Base-by-base conservation (phyloP, 2,888 invertebrate genomes). In the Zaprionus obscuricornis region DNA sequence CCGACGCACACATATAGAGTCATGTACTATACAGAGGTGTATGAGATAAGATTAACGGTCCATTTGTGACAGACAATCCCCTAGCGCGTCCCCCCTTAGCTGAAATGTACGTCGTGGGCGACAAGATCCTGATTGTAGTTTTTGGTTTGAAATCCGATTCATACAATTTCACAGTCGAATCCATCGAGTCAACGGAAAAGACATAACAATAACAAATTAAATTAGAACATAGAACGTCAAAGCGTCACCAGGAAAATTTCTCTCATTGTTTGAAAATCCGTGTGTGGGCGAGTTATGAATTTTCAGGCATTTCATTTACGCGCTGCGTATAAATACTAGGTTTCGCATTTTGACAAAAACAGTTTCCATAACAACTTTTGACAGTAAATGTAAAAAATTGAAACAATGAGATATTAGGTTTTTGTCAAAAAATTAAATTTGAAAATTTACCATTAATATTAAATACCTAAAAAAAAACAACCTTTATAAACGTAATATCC, bases 211-310 rank as follows among this genome's bases (percentile, higher is more conserved):
- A 52, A 10, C 49, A 81, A 79, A 83, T 78, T 65, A 76, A 78
- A 83, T 63, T 73, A 78, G 56, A 78, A 78, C 84, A 78, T 79
- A 66, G 45, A 64, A 40, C 46, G 62, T 46, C 52, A 42, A 54
- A 54, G 56, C 54, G 36, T 18, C 14, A 22, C 17, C 16, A 22
- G 31, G 29, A 22, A 47, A 66, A 69, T 31, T 39, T 34, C 22
- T 43, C 37, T 10, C 37, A 43, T 49, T 65, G 40, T 57, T 55
- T 4, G n/a, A 13, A 27, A 62, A 45, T 27, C 20, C 42, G 43
- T 13, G 57, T 36, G 59, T 50, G 50, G 68, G 52, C 14, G 62
- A 17, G n/a, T 54, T 54, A 16, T 51, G 7, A n/a, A n/a, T n/a
- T n/a, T n/a, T n/a, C n/a, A n/a, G n/a, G n/a, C n/a, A n/a, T n/a